Evolutionary conservation across 2,113 vertebrate species (phyloP).

Genomic region (Gyps fulvus): DNA sequence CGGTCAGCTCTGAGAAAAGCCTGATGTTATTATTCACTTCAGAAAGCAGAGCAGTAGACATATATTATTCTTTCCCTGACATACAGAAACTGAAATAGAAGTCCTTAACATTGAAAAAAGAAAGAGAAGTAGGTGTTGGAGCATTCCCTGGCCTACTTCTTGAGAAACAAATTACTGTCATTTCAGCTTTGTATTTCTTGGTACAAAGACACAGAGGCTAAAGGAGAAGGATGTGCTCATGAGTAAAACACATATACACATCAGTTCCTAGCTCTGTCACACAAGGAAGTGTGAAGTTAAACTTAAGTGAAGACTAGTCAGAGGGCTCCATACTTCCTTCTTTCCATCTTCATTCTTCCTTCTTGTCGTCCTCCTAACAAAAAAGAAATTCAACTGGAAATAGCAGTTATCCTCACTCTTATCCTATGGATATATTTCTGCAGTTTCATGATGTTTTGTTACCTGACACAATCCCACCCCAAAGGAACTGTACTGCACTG

Average conservation of each 20-base stretch:
- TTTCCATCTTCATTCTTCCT: background rate
- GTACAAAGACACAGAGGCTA: background rate
- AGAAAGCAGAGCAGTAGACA: background rate
- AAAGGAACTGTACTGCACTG: background rate
- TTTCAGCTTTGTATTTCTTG: background rate
- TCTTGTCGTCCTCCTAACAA: background rate
- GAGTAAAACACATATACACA: background rate
- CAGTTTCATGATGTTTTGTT: background rate
- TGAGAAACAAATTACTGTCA: background rate
- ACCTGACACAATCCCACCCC: background rate
- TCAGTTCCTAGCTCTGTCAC: background rate
- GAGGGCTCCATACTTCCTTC: background rate
- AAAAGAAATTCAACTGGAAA: background rate
- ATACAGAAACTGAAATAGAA: background rate
- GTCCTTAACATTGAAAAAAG: background rate
- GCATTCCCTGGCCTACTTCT: background rate
- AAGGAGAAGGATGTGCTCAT: background rate
- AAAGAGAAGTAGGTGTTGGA: background rate
- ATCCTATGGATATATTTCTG: background rate
- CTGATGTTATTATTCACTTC: background rate
- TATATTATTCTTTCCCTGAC: background rate
- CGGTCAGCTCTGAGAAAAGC: background rate
- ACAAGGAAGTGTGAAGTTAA: background rate
- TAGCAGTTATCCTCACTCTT: background rate
- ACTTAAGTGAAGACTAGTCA: background rate